phyloP scores from a whole-genome alignment of 2,113 vertebrate species.

The Gobiocypris rarus region DNA sequence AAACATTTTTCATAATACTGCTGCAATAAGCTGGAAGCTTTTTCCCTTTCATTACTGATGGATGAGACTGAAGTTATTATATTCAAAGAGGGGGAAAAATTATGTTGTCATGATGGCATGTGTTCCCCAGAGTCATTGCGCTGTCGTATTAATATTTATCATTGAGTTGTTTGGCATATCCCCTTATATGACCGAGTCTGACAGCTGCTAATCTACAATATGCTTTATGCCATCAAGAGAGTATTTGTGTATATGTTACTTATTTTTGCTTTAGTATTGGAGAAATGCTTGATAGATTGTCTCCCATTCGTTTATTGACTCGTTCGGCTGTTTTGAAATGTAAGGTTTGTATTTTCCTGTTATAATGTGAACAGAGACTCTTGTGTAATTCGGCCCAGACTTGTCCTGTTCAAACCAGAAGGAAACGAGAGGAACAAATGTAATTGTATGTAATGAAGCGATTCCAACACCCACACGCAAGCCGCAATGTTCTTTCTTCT shows the following conservation, averaged over 20 bases:
- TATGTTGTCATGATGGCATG: constrained; percentile 39
- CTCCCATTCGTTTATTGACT: neutral
- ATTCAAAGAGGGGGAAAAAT: constrained; percentile 21
- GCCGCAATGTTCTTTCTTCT: constrained; percentile 43
- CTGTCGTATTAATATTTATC: constrained; percentile 59
- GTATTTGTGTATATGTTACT: neutral
- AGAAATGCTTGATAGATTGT: neutral
- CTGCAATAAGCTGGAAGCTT: neutral
- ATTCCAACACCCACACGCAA: constrained; percentile 56
- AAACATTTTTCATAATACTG: neutral
- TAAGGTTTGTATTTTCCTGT: neutral
- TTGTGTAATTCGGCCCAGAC: constrained; percentile 14
- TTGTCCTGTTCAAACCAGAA: constrained; percentile 19
- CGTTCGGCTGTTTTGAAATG: neutral
- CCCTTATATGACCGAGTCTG: constrained; percentile 45
- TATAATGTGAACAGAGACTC: constrained; percentile 5
- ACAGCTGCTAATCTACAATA: constrained; percentile 41
- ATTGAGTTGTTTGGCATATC: constrained; percentile 49
- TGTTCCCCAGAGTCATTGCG: constrained; percentile 42
- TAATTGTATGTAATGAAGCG: constrained; percentile 50
- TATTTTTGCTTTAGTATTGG: neutral
- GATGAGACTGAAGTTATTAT: constrained; percentile 22
- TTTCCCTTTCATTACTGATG: constrained; percentile 19
- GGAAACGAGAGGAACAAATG: constrained; percentile 12
- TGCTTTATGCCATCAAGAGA: constrained; percentile 9